These are phyloP conservation scores for Morpho deidamia DNA, from an alignment of 2,888 invertebrate genomes.

Conservation along the genomic window DNA sequence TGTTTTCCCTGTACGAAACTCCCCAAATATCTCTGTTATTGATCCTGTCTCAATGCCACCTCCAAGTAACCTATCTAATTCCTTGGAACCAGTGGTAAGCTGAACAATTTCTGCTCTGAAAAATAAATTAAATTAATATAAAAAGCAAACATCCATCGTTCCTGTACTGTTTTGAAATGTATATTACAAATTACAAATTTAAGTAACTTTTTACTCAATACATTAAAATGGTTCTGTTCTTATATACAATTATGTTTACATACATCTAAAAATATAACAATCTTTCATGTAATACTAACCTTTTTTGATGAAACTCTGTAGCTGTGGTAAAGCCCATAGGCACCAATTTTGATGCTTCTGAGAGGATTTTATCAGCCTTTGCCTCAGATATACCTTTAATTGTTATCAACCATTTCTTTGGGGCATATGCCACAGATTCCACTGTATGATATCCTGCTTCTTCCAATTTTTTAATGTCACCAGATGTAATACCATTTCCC, in stretches of 20 bases:
- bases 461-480: conserved; percentile 94
- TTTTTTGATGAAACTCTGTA: conserved; percentile 95
- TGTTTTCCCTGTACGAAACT: conserved; percentile 98
- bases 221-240: no score
- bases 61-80: conserved; percentile 93
- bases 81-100: conserved; percentile 96
- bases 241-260: no score
- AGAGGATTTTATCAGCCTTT: conserved; percentile 96
- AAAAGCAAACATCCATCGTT: no score
- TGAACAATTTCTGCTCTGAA: conserved; percentile 92
- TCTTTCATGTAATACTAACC: conserved; percentile 53
- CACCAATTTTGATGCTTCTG: conserved; percentile 94
- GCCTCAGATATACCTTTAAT: conserved; percentile 98
- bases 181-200: no score
- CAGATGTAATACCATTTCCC: conserved; percentile 94
- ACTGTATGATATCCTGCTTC: conserved; percentile 97
- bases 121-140: not conserved
- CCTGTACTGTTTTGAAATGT: no score
- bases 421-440: conserved; percentile 96
- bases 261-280: no score
- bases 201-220: no score
- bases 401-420: conserved; percentile 91
- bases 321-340: conserved; percentile 99
- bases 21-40: conserved; percentile 98
- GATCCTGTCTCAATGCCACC: conserved; percentile 99